Evolutionary conservation across 1,140 invertebrate genomes (phyloP), one percentile per base, ranked within the genome.

Genomic region (Ostrea denselamellosa): DNA sequence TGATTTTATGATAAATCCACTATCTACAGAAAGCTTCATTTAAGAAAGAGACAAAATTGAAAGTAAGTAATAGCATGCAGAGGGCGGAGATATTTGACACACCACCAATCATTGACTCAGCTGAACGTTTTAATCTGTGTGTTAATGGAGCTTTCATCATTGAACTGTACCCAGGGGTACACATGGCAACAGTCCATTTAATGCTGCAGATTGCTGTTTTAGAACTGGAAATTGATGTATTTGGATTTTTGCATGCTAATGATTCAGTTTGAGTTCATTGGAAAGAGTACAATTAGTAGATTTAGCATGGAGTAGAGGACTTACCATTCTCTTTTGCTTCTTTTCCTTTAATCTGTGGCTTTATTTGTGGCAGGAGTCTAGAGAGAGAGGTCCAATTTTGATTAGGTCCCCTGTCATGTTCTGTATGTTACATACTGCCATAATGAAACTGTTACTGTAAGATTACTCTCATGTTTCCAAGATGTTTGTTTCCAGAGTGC

Each of bases 241-340:
- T 84, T 53, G 52, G 52, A 54, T 19, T 84, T 84, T 54, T 84
- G 83, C 83, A 84, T 84, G 83, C 54, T 84, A 54, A 54, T 84
- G 54, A 28, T 84, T 84, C 54, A 56, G 83, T 84, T 53, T 84
- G 83, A 54, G 52, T 84, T 84, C 54, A 53, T 53, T 53, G 52
- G 25, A 56, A 53, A 56, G 54, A 56, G 52, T 28, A 53, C 22
- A 44, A 2, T 44, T n/a, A 56, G 83, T 54, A 56, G 54, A 56
- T n/a, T 84, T 56, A 84, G 52, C 54, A n/a, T 56, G 54, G n/a
- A 84, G n/a, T 84, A 56, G 52, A 54, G 52, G 12, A 84, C 54
- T 84, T 84, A 54, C 28, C 25, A 34, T 56, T 28, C 54, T 84
- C 54, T 84, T 52, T 84, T 84, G 52, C 51, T 84, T 52, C 54